These are phyloP conservation scores for Ctena decussata DNA, from an alignment of 2,888 invertebrate genomes.

Conservation along the genomic window DNA sequence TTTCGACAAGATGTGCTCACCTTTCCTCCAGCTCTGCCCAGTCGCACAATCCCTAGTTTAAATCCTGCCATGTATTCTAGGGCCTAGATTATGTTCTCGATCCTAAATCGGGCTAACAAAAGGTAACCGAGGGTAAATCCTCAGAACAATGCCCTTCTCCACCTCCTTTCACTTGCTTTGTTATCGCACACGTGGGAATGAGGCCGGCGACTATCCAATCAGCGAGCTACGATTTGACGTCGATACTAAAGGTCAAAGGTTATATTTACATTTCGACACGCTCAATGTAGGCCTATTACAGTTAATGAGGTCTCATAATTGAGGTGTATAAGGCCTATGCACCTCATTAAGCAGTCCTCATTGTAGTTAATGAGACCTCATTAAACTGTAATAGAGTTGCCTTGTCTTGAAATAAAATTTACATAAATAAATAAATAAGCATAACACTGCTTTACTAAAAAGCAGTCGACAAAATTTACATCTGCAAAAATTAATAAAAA, in stretches of 20 bases:
- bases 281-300: constrained; percentile 21
- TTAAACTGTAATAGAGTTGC: too few relatives aligned
- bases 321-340: too few relatives aligned
- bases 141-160: constrained; percentile 26
- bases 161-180: constrained; percentile 66
- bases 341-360: too few relatives aligned
- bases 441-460: too few relatives aligned
- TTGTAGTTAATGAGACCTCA: too few relatives aligned
- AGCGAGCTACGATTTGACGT: constrained; percentile 42
- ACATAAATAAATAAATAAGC: too few relatives aligned
- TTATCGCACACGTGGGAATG: constrained; percentile 78
- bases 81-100: neutral
- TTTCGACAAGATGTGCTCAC: constrained; percentile 74
- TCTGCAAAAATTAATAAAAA: too few relatives aligned
- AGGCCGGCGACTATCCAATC: constrained; percentile 71
- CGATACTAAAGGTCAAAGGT: constrained; percentile 73
- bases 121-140: constrained; percentile 32
- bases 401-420: too few relatives aligned
- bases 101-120: neutral
- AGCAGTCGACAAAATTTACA: too few relatives aligned
- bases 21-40: constrained; percentile 88
- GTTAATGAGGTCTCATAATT: too few relatives aligned
- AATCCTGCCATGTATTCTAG: constrained; percentile 78
- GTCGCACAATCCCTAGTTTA: constrained; percentile 87
- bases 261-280: constrained; percentile 73